phyloP scores from a whole-genome alignment of 2,888 invertebrate genomes.

The Tanypteryx hageni region DNA sequence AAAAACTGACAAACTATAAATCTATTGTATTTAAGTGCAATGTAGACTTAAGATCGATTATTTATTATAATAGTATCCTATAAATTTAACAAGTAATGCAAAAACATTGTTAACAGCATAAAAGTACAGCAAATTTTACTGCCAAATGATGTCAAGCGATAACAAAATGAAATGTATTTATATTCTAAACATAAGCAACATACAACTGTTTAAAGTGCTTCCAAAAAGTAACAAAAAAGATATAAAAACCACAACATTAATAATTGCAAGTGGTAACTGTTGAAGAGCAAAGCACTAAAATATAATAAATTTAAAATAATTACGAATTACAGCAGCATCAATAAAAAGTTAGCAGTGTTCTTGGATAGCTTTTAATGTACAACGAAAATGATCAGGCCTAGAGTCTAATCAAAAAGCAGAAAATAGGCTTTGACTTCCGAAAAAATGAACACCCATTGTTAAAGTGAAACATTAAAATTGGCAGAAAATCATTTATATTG shows the following conservation, averaged over 20 bases:
- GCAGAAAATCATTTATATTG: slow-evolving; percentile 36
- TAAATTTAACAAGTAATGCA: too few relatives aligned
- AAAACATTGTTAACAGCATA: too few relatives aligned
- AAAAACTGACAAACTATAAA: too few relatives aligned
- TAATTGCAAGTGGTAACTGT: slow-evolving; percentile 14
- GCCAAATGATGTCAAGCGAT: not conserved
- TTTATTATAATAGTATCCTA: too few relatives aligned
- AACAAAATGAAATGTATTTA: not conserved
- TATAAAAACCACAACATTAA: slow-evolving; percentile 34
- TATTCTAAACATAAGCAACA: slow-evolving; percentile 18
- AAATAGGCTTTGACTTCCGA: slow-evolving; percentile 10
- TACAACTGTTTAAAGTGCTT: not conserved
- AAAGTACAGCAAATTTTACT: not conserved
- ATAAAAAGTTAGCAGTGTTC: slow-evolving; percentile 33
- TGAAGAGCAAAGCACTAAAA: slow-evolving; percentile 44
- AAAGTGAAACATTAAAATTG: slow-evolving; percentile 43
- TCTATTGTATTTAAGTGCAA: too few relatives aligned
- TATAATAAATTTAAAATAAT: slow-evolving; percentile 2
- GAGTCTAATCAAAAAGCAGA: slow-evolving; percentile 29
- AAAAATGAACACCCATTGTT: slow-evolving; percentile 39
- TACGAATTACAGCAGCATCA: slow-evolving; percentile 23
- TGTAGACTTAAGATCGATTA: too few relatives aligned
- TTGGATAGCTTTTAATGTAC: not conserved
- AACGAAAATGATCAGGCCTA: slow-evolving; percentile 38
- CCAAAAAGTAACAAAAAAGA: slow-evolving; percentile 20